Evolutionary conservation across 1,140 invertebrate species (phyloP).

Genomic region (Proctacanthus coquilletti): DNA sequence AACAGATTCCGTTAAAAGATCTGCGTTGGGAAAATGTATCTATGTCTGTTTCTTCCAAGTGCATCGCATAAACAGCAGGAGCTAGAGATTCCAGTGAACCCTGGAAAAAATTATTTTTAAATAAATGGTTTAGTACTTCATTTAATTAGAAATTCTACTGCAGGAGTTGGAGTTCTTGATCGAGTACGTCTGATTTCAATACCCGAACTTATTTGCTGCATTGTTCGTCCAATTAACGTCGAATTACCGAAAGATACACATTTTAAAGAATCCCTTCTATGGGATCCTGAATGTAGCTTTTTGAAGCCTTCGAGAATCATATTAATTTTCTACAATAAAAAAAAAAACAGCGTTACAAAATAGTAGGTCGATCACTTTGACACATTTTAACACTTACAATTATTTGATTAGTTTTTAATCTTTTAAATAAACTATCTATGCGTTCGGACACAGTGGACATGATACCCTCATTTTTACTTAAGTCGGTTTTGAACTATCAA

Average conservation of each 20-base stretch:
- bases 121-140: not conserved
- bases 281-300: too few relatives aligned
- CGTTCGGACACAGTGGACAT: too few relatives aligned
- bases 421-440: too few relatives aligned
- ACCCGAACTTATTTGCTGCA: not conserved
- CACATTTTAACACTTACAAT: too few relatives aligned
- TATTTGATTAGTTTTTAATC: too few relatives aligned
- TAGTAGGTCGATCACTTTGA: too few relatives aligned
- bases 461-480: too few relatives aligned
- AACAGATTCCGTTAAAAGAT: constrained; percentile 13
- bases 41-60: constrained; percentile 13
- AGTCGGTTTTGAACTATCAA: too few relatives aligned
- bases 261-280: too few relatives aligned
- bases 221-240: not conserved
- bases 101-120: not conserved
- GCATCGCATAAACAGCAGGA: constrained; percentile 17
- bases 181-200: not conserved
- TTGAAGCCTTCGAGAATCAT: too few relatives aligned
- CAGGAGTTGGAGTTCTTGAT: constrained; percentile 16
- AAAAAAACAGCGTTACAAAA: too few relatives aligned
- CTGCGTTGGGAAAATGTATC: constrained; percentile 12
- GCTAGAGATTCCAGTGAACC: constrained; percentile 15
- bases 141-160: constrained; percentile 6
- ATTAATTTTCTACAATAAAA: too few relatives aligned
- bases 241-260: not conserved